Percentiles rank a stretch among this genome's conserved stretches.
phyloP scores from a whole-genome alignment of 1,140 invertebrate genomes.

The Caerostris extrusa region DNA sequence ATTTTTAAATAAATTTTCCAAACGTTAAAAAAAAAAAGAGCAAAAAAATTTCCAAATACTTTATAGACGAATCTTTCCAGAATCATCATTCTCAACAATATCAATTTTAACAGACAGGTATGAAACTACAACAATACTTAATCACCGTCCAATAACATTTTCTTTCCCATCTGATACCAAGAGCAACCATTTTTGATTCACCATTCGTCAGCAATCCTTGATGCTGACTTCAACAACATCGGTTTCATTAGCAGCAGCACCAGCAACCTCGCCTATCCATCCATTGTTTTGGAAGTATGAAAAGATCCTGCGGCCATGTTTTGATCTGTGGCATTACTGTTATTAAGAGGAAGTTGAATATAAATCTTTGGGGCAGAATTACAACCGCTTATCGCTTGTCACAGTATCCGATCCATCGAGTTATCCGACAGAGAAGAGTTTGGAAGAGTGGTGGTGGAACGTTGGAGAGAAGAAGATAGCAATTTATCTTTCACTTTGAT shows the following conservation, averaged over 20 bases:
- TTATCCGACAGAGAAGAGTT: neutral
- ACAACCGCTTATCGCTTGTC: slow-evolving; percentile 74
- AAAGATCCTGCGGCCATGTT: slow-evolving; percentile 27
- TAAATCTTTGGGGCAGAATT: slow-evolving; percentile 68
- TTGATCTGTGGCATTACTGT: neutral
- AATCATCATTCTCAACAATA: no score
- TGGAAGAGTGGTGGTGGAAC: neutral
- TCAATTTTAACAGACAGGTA: neutral
- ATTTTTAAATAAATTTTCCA: no score
- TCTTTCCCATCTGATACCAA: neutral
- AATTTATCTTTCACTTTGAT: slow-evolving; percentile 26
- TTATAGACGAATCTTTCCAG: neutral
- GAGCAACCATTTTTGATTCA: neutral
- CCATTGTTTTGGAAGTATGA: slow-evolving; percentile 42
- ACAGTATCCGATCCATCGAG: slow-evolving; percentile 52
- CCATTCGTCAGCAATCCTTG: neutral
- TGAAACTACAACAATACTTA: neutral
- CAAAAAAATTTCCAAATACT: no score
- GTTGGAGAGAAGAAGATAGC: neutral
- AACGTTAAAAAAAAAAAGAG: no score
- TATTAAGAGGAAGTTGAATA: slow-evolving; percentile 69
- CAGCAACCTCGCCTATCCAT: neutral
- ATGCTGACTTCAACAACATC: neutral
- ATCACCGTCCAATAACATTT: neutral
- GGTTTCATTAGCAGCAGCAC: slow-evolving; percentile 23